A percentile compares a stretch with the other conserved stretches of the same genome.
Conservation (phyloP, 2,113 vertebrate genomes). For the Struthio camelus region DNA sequence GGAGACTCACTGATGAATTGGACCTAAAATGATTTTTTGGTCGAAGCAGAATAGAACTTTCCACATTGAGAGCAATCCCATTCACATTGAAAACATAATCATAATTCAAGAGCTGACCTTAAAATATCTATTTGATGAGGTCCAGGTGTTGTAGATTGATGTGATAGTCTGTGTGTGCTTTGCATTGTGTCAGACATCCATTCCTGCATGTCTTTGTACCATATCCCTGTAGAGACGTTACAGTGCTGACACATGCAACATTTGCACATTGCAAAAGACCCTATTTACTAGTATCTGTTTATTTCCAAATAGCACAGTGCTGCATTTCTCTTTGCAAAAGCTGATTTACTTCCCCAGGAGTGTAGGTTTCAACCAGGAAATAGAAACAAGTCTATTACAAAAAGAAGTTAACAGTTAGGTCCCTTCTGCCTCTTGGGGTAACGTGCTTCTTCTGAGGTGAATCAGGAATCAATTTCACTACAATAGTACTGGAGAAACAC, state of each 20-base stretch:
- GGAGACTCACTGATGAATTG: neutral
- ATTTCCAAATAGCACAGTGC: neutral
- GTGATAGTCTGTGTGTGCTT: slow-evolving; percentile 5
- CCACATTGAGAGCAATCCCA: neutral
- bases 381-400: neutral
- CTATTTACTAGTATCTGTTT: neutral
- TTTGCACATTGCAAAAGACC: neutral
- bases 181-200: slow-evolving; percentile 11
- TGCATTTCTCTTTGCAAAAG: neutral
- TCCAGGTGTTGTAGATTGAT: neutral
- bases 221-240: neutral
- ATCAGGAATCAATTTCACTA: neutral
- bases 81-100: neutral
- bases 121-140: slow-evolving; percentile 20
- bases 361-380: neutral
- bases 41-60: neutral
- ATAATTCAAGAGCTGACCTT: slow-evolving; percentile 5
- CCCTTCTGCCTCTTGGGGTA: neutral
- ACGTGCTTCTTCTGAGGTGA: neutral
- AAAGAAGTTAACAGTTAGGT: neutral
- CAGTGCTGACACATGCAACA: neutral
- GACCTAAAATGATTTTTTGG: neutral
- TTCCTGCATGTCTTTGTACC: neutral
- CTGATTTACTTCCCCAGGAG: neutral
- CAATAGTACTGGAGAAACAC: neutral